Evolutionary conservation across 2,113 vertebrate genomes (phyloP).

Genomic region (Prinia subflava): DNA sequence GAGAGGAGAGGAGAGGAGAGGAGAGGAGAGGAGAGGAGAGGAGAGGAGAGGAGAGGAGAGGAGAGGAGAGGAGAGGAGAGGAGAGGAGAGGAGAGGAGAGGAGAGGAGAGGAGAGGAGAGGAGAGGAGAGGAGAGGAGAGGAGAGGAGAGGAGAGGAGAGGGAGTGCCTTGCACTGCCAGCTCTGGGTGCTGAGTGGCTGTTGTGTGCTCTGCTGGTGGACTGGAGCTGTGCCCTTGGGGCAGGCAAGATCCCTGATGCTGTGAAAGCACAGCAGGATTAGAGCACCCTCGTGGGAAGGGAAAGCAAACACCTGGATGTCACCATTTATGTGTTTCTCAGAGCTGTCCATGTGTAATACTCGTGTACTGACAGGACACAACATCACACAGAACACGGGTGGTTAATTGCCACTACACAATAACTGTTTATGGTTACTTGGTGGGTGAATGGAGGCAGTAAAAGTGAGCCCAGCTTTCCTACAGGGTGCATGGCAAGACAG

Average conservation of each 20-base stretch:
- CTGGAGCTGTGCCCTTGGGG: background rate
- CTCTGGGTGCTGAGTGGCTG: rapidly evolving
- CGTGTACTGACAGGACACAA: background rate
- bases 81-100: no score
- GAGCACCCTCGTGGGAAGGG: background rate
- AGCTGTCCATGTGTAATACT: background rate
- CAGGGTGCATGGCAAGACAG: no score
- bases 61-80: no score
- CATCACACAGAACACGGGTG: background rate
- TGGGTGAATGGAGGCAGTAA: background rate
- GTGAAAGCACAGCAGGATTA: background rate
- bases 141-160: background rate
- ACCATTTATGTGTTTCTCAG: background rate
- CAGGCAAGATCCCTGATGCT: background rate
- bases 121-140: no score
- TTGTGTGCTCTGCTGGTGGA: background rate
- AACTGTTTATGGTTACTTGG: background rate
- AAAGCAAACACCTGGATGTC: background rate
- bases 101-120: no score
- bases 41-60: background rate
- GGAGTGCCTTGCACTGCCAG: background rate
- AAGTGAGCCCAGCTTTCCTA: background rate
- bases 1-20: no score
- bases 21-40: no score
- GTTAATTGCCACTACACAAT: background rate